These are phyloP conservation scores for Sebastolobus altivelis DNA, from an alignment of 2,797 vertebrate genomes.

Conservation along the genomic window DNA sequence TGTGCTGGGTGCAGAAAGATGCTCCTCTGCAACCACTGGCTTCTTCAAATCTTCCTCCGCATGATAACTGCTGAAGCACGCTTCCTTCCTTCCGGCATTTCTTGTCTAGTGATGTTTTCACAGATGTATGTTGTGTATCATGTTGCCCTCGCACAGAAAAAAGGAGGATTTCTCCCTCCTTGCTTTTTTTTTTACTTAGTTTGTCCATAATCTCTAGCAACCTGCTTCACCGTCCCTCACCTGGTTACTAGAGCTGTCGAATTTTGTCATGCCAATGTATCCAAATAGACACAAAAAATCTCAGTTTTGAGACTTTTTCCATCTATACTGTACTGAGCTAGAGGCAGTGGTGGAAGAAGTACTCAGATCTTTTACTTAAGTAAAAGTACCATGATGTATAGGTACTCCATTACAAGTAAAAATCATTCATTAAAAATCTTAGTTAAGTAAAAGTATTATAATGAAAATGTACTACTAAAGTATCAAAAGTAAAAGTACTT, in stretches of 20 bases:
- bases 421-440: too few relatives aligned
- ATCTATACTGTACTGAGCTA: background rate
- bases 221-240: background rate
- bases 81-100: background rate
- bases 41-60: background rate
- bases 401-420: too few relatives aligned
- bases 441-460: too few relatives aligned
- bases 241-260: background rate
- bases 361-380: too few relatives aligned
- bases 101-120: conserved; percentile 13
- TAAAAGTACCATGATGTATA: too few relatives aligned
- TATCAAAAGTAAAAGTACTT: too few relatives aligned
- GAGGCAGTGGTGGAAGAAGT: too few relatives aligned
- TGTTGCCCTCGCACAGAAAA: background rate
- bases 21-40: conserved; percentile 21
- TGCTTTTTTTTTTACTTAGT: conserved; percentile 14
- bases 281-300: background rate
- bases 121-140: conserved; percentile 1
- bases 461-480: too few relatives aligned
- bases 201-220: background rate
- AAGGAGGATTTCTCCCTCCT: background rate
- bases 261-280: background rate
- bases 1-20: conserved; percentile 15
- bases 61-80: background rate
- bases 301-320: background rate